Evolutionary conservation across 2,113 vertebrate genomes (phyloP).

Genomic region (Actinemys pallida): DNA sequence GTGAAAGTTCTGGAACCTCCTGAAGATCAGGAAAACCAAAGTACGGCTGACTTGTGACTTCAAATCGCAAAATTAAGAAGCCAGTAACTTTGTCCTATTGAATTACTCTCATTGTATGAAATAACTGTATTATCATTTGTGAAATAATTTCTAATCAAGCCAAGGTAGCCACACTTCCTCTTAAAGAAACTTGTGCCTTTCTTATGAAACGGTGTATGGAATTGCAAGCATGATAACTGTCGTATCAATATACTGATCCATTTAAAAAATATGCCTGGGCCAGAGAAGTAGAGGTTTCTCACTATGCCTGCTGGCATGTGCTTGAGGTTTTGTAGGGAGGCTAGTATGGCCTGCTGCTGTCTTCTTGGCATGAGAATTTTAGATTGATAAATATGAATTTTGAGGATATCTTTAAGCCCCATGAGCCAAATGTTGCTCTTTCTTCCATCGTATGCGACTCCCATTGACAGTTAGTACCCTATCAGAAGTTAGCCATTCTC

Average conservation of each 20-base stretch:
- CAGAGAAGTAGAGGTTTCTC: constrained; percentile 19
- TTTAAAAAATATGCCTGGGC: background rate
- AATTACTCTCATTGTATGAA: background rate
- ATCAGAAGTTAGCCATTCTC: background rate
- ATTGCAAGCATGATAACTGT: accelerated
- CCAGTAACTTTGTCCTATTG: background rate
- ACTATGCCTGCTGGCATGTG: background rate
- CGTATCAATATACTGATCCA: background rate
- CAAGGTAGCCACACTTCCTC: background rate
- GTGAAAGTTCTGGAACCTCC: constrained; percentile 92
- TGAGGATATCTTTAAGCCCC: constrained; percentile 22
- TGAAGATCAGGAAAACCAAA: constrained; percentile 94
- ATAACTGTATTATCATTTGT: background rate
- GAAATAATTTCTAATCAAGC: background rate
- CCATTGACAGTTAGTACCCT: background rate
- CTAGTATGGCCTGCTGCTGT: constrained; percentile 34
- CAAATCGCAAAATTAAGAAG: background rate
- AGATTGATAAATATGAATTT: constrained; percentile 45
- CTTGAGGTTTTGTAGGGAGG: constrained; percentile 37
- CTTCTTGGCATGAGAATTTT: constrained; percentile 50
- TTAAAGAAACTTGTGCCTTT: background rate
- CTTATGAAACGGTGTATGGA: background rate
- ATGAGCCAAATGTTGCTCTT: background rate
- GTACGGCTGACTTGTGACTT: constrained; percentile 72
- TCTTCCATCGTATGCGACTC: background rate